Conservation (phyloP, 2,888 invertebrate species). For the Tetropium fuscum region DNA sequence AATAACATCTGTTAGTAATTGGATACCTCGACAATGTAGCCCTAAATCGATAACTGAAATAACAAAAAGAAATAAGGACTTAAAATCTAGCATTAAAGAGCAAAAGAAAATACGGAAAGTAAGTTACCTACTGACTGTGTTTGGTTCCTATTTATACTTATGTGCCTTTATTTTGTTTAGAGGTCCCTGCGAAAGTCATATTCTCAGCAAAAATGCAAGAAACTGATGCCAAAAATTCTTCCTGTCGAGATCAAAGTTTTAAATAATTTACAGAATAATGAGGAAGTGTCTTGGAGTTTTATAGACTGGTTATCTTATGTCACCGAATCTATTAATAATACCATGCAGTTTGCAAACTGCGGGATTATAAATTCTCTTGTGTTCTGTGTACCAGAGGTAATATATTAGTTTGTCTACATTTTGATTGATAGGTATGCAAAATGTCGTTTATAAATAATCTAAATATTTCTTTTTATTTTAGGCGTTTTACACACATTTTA, state of each 20-base stretch:
- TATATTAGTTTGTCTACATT: not conserved
- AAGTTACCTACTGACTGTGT: not conserved
- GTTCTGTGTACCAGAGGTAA: constrained; percentile 77
- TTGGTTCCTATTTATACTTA: not conserved
- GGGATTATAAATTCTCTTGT: constrained; percentile 75
- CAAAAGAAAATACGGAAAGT: not conserved
- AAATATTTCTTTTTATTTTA: constrained; percentile 57
- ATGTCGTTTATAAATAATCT: too few species aligned
- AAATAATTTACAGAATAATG: constrained; percentile 32
- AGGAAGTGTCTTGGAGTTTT: constrained; percentile 67
- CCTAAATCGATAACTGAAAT: too few species aligned
- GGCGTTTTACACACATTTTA: constrained; percentile 79
- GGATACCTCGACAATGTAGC: too few species aligned
- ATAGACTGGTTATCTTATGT: constrained; percentile 80
- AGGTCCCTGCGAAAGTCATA: constrained; percentile 23
- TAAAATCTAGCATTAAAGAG: not conserved
- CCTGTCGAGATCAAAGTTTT: constrained; percentile 58
- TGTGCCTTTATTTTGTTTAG: constrained; percentile 24
- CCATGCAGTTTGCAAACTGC: constrained; percentile 77
- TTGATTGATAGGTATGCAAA: not conserved
- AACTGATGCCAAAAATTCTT: constrained; percentile 53
- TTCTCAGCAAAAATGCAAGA: constrained; percentile 31
- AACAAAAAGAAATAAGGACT: too few species aligned
- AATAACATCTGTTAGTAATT: too few species aligned
- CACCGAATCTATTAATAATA: constrained; percentile 81